Percentiles rank a stretch among this genome's conserved stretches.
These are phyloP conservation scores for Bugula neritina DNA, from an alignment of 2,888 invertebrate genomes.

Conservation along the genomic window DNA sequence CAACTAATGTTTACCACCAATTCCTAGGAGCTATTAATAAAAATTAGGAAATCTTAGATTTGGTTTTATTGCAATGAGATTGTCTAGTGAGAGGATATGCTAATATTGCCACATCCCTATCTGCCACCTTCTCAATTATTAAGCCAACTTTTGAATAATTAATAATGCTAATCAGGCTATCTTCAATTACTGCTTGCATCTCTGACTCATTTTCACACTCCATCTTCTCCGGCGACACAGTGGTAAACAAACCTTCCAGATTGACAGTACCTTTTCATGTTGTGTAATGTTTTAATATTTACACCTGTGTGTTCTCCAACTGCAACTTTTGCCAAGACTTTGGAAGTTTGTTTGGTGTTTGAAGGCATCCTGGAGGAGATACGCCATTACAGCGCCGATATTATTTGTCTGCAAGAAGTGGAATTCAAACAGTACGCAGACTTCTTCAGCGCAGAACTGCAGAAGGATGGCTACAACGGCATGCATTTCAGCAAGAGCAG, in stretches of 20 bases:
- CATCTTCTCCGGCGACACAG: no score
- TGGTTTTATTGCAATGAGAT: not conserved
- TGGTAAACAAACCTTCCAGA: no score
- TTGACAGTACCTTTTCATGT: no score
- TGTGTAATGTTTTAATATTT: no score
- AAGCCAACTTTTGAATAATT: not conserved
- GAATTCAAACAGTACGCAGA: conserved; percentile 98
- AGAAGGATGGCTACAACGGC: conserved; percentile 76
- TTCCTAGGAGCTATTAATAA: not conserved
- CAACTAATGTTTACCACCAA: no score
- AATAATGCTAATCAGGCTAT: no score
- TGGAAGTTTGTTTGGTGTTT: no score
- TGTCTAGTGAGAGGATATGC: not conserved
- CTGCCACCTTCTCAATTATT: not conserved
- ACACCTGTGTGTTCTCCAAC: no score
- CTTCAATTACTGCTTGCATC: no score
- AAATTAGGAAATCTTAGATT: not conserved
- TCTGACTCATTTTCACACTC: no score
- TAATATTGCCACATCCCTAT: not conserved
- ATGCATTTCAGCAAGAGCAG: conserved; percentile 97
- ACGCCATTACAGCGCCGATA: conserved; percentile 89
- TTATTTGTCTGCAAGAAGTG: conserved; percentile 94
- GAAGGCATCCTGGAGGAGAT: conserved; percentile 90
- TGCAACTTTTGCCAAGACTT: no score
- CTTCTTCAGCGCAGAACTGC: conserved; percentile 89